Conservation (phyloP, 2,113 vertebrate genomes). For the Cettia cetti region DNA sequence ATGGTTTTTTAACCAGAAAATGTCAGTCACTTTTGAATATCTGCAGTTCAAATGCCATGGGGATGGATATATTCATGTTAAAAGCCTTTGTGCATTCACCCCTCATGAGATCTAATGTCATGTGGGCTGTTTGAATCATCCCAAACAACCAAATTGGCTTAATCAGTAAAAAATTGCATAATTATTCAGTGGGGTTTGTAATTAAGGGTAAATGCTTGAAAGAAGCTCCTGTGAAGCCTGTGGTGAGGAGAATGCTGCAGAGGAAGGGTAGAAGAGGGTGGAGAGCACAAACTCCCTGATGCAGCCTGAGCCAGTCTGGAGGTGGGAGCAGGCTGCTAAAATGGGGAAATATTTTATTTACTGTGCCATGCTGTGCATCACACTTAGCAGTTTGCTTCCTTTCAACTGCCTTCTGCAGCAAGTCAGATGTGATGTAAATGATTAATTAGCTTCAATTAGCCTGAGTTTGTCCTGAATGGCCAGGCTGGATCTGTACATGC, state of each 20-base stretch:
- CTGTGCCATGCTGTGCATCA: not conserved
- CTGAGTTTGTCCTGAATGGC: not conserved
- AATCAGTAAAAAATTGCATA: not conserved
- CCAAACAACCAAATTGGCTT: not conserved
- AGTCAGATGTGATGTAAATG: not conserved
- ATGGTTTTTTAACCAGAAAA: not conserved
- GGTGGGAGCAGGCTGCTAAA: not conserved
- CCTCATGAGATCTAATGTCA: not conserved
- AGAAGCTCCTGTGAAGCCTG: not conserved
- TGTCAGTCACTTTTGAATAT: not conserved
- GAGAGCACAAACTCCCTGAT: rapidly evolving
- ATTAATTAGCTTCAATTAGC: not conserved
- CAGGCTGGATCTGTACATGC: not conserved
- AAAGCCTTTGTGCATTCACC: not conserved
- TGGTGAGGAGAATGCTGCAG: not conserved
- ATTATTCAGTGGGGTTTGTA: not conserved
- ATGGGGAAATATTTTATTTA: not conserved
- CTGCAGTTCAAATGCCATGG: not conserved
- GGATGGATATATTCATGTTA: not conserved
- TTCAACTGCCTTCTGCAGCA: not conserved
- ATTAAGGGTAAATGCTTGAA: not conserved
- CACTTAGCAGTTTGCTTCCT: not conserved
- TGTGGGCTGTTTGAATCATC: not conserved
- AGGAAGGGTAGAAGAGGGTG: not conserved
- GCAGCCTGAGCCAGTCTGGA: not conserved